A percentile compares a stretch with the other conserved stretches of the same genome.
phyloP scores from a whole-genome alignment of 2,113 vertebrate species.

The Astatoreochromis straeleni region DNA sequence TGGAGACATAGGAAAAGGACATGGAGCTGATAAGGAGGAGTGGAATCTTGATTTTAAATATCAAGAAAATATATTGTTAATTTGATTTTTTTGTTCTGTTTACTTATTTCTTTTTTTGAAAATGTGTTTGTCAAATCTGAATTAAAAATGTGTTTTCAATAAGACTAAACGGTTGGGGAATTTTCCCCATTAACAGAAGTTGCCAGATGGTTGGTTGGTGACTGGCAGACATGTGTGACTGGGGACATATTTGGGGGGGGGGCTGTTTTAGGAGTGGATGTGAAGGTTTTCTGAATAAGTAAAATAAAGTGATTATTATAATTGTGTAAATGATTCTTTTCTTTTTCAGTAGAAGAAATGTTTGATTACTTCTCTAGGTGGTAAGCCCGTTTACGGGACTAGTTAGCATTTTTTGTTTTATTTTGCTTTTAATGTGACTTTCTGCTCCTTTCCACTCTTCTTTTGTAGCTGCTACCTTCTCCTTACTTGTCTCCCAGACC shows the following conservation, averaged over 20 bases:
- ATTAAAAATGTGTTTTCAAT: background rate
- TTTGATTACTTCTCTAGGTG: background rate
- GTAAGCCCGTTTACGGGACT: background rate
- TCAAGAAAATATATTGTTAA: background rate
- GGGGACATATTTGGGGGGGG: background rate
- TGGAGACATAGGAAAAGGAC: background rate
- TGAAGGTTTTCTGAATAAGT: background rate
- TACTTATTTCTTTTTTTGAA: background rate
- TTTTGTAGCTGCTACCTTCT: background rate
- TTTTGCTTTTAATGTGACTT: background rate
- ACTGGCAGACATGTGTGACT: background rate
- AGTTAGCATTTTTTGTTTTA: background rate
- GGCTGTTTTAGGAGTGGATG: background rate
- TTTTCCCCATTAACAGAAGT: background rate
- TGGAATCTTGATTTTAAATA: background rate
- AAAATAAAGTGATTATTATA: background rate
- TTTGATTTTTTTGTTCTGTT: background rate
- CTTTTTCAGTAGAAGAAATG: background rate
- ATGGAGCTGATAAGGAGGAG: background rate
- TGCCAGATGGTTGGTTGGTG: background rate
- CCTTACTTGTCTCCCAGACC: background rate
- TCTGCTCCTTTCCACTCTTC: background rate
- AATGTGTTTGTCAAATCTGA: background rate
- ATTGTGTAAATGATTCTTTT: background rate
- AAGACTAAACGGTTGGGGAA: background rate